These are phyloP conservation scores for Ephialtes manifestator DNA, from an alignment of 2,888 invertebrate genomes.

Conservation along the genomic window DNA sequence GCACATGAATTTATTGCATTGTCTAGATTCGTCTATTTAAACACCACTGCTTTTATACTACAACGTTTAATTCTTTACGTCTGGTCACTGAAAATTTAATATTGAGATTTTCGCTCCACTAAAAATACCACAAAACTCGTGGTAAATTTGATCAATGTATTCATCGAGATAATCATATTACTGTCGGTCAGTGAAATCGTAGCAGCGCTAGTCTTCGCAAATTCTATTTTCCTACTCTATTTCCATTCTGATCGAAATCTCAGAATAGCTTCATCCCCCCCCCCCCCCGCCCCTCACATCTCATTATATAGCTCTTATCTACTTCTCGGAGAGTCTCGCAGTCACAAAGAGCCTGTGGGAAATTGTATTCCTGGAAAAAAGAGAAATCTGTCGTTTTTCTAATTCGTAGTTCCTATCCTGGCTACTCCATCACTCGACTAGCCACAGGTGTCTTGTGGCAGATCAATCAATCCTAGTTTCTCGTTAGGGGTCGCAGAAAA, in stretches of 20 bases:
- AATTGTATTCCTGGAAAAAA: not conserved
- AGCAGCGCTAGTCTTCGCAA: not conserved
- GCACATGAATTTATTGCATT: conserved; percentile 25
- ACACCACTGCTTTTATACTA: conserved; percentile 2
- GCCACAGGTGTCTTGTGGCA: not conserved
- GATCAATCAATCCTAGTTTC: not conserved
- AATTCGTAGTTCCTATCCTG: not conserved
- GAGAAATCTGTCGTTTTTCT: not conserved
- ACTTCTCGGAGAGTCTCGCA: not conserved
- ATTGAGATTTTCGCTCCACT: not conserved
- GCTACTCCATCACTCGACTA: not conserved
- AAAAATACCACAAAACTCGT: not conserved
- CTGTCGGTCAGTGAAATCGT: not conserved
- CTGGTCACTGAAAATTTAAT: not conserved
- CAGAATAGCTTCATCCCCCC: not conserved
- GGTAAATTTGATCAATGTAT: not conserved
- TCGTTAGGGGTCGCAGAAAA: not conserved
- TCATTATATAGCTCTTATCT: not conserved
- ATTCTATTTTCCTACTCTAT: not conserved
- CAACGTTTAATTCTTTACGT: conserved; percentile 1
- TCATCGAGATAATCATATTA: conserved; percentile 2
- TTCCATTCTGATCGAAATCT: not conserved
- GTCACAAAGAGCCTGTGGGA: not conserved
- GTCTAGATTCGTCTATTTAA: conserved; percentile 40
- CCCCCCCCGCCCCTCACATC: no score